These are phyloP conservation scores for Caligus rogercresseyi DNA, from an alignment of 1,140 invertebrate genomes.

Conservation along the genomic window DNA sequence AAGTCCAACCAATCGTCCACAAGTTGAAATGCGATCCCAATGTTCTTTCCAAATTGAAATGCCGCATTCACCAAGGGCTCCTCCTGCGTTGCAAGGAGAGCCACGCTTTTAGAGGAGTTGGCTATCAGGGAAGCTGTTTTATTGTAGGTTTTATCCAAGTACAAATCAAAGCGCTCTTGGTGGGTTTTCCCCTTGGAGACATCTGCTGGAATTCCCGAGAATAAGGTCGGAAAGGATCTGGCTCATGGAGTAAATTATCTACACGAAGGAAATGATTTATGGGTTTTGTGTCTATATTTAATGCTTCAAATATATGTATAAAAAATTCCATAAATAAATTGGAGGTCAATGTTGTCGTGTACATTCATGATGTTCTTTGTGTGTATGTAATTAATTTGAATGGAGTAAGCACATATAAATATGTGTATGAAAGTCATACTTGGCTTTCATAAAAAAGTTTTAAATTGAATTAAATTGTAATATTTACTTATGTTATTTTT, in stretches of 20 bases:
- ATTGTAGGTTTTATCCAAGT: conserved; percentile 33
- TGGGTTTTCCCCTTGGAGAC: conserved; percentile 49
- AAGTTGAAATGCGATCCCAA: conserved; percentile 92
- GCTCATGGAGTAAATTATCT: conserved; percentile 9
- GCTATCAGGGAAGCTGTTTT: conserved; percentile 98
- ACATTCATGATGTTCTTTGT: background rate
- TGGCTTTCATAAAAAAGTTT: too few relatives aligned
- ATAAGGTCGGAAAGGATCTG: conserved; percentile 66
- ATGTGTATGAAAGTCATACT: too few relatives aligned
- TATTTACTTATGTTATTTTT: too few relatives aligned
- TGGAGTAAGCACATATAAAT: too few relatives aligned
- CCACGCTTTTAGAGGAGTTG: conserved; percentile 78
- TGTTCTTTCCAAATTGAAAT: conserved; percentile 85
- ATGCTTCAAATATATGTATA: too few relatives aligned
- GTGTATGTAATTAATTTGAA: background rate
- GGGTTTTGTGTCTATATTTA: too few relatives aligned
- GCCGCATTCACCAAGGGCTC: conserved; percentile 59
- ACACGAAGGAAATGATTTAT: too few relatives aligned
- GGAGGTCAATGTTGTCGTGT: too few relatives aligned
- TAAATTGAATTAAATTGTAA: too few relatives aligned
- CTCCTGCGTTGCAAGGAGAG: conserved; percentile 39
- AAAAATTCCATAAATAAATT: too few relatives aligned
- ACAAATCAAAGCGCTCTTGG: conserved; percentile 48
- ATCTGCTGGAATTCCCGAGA: conserved; percentile 98
- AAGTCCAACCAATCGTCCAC: conserved; percentile 96